Base-by-base conservation (phyloP, 2,113 vertebrate genomes). In the Eurystomus gularis region DNA sequence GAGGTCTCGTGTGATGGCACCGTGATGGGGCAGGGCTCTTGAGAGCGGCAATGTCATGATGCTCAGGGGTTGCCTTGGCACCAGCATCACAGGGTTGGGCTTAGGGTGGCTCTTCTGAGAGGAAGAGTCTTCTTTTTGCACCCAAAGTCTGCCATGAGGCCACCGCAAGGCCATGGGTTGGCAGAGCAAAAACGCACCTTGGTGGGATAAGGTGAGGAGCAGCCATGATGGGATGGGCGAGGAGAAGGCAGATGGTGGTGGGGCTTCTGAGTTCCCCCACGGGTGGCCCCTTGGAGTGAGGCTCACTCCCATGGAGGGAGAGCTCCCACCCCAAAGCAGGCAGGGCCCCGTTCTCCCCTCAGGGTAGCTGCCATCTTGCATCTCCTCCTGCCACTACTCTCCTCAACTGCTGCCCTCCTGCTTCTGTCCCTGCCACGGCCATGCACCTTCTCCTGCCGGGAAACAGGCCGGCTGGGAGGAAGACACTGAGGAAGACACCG, bases 1-100 rank as follows among this genome's bases (percentile, higher is more conserved):
- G 0, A 93, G 33, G 49, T 20, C 40, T 70, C 0, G 0, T 4
- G 9, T 2, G 31, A 26, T 5, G 1, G 6, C 15, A 10, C 28
- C 3, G 9, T 2, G 31, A 26, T 5, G 1, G 6, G 17, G 11
- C 28, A 48, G n/a, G 31, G 21, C 20, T 25, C 54, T 24, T 10
- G 17, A 10, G 26, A 39, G 29, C 3, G 0, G 52, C 29, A 39
- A n/a, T 13, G 23, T 15, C n/a, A 19, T 0, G 2, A 61, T 3
- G 13, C 8, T 66, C 29, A 44, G 28, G 33, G 58, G 25, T 11
- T 60, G 54, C 42, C 31, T 52, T 25, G 46, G 40, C 7, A 13
- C 31, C 11, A 11, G 6, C 46, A 60, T 9, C 48, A 39, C 0
- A 1, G n/a, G 19, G 29, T 8, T 82, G 40, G 1, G 19, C 40